Conservation (phyloP, 2,113 vertebrate genomes). For the Phaetusa simplex region DNA sequence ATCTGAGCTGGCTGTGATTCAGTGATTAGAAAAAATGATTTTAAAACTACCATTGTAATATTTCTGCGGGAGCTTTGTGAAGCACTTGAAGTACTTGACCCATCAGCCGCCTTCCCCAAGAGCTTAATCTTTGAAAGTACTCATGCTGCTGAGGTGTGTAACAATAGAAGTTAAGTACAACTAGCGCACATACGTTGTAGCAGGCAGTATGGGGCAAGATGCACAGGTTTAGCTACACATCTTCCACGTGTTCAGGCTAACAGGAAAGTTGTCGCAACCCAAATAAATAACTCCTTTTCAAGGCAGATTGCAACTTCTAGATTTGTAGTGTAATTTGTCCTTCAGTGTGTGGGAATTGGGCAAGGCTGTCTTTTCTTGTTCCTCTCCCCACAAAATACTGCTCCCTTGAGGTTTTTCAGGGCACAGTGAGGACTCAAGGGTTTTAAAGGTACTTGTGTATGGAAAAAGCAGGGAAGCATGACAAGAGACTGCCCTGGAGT, state of each 20-base stretch:
- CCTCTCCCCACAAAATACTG: background rate
- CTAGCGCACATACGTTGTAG: background rate
- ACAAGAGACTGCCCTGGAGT: background rate
- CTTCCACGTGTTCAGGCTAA: background rate
- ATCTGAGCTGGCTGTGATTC: background rate
- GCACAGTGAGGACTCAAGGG: background rate
- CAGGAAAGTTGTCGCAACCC: background rate
- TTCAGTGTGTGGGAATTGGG: background rate
- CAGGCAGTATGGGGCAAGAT: background rate
- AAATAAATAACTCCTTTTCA: background rate
- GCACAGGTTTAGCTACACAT: background rate
- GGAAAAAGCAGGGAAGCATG: background rate
- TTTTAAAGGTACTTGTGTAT: background rate
- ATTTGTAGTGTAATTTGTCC: background rate
- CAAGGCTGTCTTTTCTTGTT: background rate
- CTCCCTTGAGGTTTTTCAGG: background rate
- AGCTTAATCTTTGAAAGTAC: background rate
- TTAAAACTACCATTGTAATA: background rate
- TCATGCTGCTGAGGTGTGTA: background rate
- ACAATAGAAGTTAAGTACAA: background rate
- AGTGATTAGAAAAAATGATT: background rate
- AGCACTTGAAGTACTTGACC: background rate
- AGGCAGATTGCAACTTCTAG: background rate
- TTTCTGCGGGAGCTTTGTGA: background rate
- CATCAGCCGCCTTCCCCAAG: background rate